Percentiles rank a stretch among this genome's conserved stretches.
These are phyloP conservation scores for Thamnophis elegans DNA, from an alignment of 2,797 vertebrate species.

Conservation along the genomic window DNA sequence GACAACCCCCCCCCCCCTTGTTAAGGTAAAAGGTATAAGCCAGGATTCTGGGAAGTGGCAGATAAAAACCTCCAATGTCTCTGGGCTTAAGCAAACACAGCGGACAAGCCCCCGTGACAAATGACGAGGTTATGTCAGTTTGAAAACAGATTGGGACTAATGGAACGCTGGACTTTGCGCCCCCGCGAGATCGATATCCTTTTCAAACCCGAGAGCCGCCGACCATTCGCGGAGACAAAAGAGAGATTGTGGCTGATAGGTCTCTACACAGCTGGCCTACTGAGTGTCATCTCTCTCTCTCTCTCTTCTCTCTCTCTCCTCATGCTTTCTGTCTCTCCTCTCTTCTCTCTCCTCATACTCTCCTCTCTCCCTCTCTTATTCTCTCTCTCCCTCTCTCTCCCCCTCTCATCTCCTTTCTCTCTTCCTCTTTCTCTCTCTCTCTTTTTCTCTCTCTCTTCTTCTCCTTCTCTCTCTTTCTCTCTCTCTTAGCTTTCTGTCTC, in stretches of 20 bases:
- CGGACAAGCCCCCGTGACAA: constrained; percentile 88
- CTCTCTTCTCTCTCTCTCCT: background rate
- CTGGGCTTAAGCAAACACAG: constrained; percentile 85
- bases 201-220: constrained; percentile 63
- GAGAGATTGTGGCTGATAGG: constrained; percentile 43
- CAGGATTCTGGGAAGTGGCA: constrained; percentile 65
- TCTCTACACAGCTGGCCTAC: background rate
- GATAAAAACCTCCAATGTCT: constrained; percentile 80
- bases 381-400: too few species aligned
- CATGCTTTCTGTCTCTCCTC: background rate
- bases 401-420: too few species aligned
- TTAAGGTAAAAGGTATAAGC: constrained; percentile 50
- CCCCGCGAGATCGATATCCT: constrained; percentile 73
- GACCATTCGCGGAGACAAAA: constrained; percentile 58
- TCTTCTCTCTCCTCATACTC: background rate
- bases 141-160: constrained; percentile 73
- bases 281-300: background rate
- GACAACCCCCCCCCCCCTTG: constrained; percentile 33
- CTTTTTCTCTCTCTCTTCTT: too few species aligned
- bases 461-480: too few species aligned
- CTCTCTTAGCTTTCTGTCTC: too few species aligned
- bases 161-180: constrained; percentile 76
- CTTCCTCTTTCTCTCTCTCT: background rate
- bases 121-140: constrained; percentile 84
- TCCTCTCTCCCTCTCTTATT: background rate